These are phyloP conservation scores for Apotomis betuletana DNA, from an alignment of 2,888 invertebrate species.

Conservation along the genomic window DNA sequence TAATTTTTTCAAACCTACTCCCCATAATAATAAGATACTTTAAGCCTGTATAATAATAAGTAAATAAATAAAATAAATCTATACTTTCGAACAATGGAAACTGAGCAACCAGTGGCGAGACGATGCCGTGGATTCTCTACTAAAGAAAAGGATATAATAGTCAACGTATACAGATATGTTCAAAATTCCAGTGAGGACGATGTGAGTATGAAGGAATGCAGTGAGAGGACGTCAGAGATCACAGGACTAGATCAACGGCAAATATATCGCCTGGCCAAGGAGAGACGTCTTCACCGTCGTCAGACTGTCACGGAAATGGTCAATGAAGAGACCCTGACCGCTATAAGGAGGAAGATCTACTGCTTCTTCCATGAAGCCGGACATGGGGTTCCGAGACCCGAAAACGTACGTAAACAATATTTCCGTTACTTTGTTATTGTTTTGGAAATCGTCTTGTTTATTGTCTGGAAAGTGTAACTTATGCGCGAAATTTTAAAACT, in stretches of 20 bases:
- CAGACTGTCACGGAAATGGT: constrained; percentile 1
- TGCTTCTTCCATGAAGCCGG: constrained; percentile 14
- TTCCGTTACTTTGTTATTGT: neutral
- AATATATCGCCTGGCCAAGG: neutral
- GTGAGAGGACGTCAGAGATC: neutral
- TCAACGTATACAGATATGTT: constrained; percentile 19
- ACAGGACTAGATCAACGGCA: neutral
- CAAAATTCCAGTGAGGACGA: neutral
- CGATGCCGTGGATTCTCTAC: neutral
- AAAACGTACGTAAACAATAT: constrained; percentile 8
- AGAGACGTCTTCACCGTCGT: neutral
- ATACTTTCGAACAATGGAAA: neutral
- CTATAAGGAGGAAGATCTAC: constrained; percentile 17
- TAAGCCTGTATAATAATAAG: neutral
- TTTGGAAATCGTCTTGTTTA: neutral
- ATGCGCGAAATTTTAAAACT: no score
- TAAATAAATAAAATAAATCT: neutral
- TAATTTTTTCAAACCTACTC: neutral
- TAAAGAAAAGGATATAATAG: neutral
- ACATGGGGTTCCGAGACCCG: constrained; percentile 17
- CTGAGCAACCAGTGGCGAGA: neutral
- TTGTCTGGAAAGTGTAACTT: no score
- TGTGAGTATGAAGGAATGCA: neutral
- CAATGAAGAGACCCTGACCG: neutral
- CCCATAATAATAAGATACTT: neutral